phyloP scores from a whole-genome alignment of 2,113 vertebrate species.

The Smithornis capensis region DNA sequence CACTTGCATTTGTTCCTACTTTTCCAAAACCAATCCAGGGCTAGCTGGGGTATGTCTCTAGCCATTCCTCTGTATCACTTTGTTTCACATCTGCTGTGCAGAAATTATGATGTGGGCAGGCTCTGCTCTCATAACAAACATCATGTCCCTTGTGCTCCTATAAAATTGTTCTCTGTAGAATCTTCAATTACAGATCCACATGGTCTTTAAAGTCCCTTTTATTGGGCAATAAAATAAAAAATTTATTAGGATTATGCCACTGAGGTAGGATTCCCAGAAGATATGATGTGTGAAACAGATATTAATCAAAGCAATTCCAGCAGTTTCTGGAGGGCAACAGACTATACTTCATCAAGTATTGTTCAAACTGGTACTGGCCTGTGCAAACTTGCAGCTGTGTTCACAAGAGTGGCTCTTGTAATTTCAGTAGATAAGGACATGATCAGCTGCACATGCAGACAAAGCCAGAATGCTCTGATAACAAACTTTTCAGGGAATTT shows the following conservation, averaged over 20 bases:
- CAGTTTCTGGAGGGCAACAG: neutral
- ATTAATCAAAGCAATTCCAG: conserved; percentile 14
- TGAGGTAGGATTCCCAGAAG: neutral
- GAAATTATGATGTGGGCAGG: neutral
- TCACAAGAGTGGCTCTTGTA: neutral
- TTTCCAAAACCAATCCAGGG: neutral
- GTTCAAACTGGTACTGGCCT: neutral
- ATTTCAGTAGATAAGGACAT: neutral
- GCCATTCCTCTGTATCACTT: neutral
- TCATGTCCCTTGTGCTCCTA: neutral
- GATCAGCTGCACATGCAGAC: neutral
- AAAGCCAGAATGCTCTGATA: neutral
- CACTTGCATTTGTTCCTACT: neutral
- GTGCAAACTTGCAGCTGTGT: neutral
- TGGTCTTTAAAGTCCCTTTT: conserved; percentile 49
- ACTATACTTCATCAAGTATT: neutral
- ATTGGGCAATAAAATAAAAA: conserved; percentile 61
- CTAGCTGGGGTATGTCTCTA: neutral
- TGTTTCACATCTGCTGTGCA: conserved; percentile 18
- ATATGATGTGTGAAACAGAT: neutral
- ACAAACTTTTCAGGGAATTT: neutral
- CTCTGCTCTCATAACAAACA: neutral
- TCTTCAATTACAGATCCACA: conserved; percentile 34
- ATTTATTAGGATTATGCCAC: neutral
- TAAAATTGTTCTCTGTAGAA: conserved; percentile 21